Base-by-base conservation (phyloP, 2,888 invertebrate species). In the Idaea dimidiata region DNA sequence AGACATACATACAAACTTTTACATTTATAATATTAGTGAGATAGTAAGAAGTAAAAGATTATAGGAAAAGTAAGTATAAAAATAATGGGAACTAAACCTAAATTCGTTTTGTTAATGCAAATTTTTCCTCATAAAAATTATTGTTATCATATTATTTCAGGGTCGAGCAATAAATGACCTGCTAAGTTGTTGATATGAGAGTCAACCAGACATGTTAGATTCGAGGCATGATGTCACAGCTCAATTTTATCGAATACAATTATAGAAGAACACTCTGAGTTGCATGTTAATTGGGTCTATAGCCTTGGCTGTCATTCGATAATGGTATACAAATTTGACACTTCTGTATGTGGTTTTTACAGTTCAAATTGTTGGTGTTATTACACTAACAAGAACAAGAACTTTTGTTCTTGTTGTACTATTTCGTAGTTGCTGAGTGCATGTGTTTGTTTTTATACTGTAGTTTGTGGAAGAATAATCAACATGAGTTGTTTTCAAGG, bases 141-240 rank as follows among this genome's bases (percentile, higher is more conserved):
- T 68, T 72, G 73, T 72, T 72, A 77, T 60, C 67, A 66, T 66
- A 59, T 74, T 14, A 59, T 63, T 68, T 61, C 58, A 67, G 70
- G 16, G 58, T 59, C 62, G 82, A 75, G 86, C 86, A 82, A 74
- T 70, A 70, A 72, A 74, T 75, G 56, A 56, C 18, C 70, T 69
- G 70, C 69, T 43, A 43, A 43, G 43, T 43, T 43, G 43, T 24
- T 24, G 24, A 67, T 73, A 72, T 78, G 69, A 83, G 83, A 86
- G 68, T 85, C 83, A 84, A 43, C 10, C 72, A 73, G 80, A 76
- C 74, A 72, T 64, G 31, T 61, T 16, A 68, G 73, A 81, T 87
- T 83, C 75, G 72, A 81, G 78, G 74, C 71, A 87, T 91, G 89
- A 91, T 88, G 87, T 91, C 89, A 91, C 71, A 73, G 72, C 72